phyloP scores from a whole-genome alignment of 1,140 invertebrate genomes.

The Neodiprion lecontei region DNA sequence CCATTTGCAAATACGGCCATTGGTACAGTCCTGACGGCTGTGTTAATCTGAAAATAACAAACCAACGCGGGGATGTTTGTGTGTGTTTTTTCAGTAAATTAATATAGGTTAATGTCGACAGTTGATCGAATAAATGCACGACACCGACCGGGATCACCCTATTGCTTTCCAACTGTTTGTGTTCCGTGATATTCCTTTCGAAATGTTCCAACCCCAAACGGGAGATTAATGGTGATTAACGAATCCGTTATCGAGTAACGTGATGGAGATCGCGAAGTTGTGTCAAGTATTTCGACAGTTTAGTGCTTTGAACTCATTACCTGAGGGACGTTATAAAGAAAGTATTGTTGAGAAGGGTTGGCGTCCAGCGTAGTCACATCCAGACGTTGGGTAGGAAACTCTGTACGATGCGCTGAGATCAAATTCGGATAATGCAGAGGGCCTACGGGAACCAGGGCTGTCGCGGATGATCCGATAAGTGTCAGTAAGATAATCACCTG shows the following conservation, averaged over 20 bases:
- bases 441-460: neutral
- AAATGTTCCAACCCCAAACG: no score
- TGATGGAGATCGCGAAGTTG: no score
- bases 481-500: neutral
- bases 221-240: no score
- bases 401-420: neutral
- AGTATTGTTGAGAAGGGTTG: neutral
- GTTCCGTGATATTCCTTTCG: no score
- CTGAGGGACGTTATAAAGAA: neutral
- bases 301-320: neutral
- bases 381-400: neutral
- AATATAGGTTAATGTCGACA: no score
- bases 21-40: conserved; percentile 13
- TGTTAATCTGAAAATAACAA: neutral
- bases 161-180: no score
- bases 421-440: neutral
- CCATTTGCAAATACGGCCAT: conserved; percentile 21
- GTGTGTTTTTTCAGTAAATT: no score
- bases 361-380: neutral
- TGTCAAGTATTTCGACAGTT: no score
- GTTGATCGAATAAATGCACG: no score
- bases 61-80: no score
- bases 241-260: no score
- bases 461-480: neutral
- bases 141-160: no score